Evolutionary conservation across 2,797 vertebrate genomes (phyloP).

Genomic region (Myotis daubentonii): DNA sequence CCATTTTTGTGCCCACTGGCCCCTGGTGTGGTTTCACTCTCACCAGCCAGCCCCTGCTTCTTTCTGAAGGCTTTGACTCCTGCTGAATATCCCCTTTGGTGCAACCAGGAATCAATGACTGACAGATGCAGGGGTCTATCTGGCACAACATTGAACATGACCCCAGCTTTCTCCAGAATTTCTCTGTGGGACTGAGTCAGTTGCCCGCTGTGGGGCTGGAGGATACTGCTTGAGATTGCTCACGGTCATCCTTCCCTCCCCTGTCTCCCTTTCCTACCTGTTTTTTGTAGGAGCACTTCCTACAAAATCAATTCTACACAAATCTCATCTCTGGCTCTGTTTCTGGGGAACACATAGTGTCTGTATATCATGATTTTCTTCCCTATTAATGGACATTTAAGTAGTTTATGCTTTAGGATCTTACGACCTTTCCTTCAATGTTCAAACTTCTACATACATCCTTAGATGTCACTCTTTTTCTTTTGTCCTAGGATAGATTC

Average conservation of each 20-base stretch:
- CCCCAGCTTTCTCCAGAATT: not conserved
- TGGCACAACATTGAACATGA: not conserved
- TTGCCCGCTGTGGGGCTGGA: rapidly evolving
- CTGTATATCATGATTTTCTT: not conserved
- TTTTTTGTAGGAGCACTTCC: not conserved
- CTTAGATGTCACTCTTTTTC: not conserved
- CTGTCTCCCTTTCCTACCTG: not conserved
- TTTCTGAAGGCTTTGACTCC: not conserved
- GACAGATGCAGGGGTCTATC: not conserved
- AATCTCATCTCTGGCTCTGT: not conserved
- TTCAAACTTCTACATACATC: not conserved
- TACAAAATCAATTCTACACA: not conserved
- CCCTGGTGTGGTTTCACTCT: not conserved
- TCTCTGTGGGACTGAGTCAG: not conserved
- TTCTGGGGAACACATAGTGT: not conserved
- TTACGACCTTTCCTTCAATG: not conserved
- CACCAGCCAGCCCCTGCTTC: not conserved
- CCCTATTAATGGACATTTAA: not conserved
- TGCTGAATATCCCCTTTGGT: not conserved
- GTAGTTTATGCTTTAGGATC: not conserved
- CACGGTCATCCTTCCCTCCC: not conserved
- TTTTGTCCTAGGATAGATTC: not conserved
- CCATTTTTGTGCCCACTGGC: not conserved
- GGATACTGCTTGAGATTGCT: not conserved
- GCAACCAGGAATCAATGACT: not conserved